Evolutionary conservation across 1,140 invertebrate genomes (phyloP).

Genomic region (Bombyx mori): ASM3026992v2 NC_085112.1:717001-717500

Average conservation of each 20-base stretch:
- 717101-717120: slow-evolving; percentile 96
- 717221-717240: slow-evolving; percentile 91
- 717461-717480: too few species aligned
- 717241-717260: slow-evolving; percentile 83
- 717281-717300: too few species aligned
- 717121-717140: slow-evolving; percentile 97
- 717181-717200: slow-evolving; percentile 95
- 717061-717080: slow-evolving; percentile 18
- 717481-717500: too few species aligned
- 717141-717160: slow-evolving; percentile 89
- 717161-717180: slow-evolving; percentile 92
- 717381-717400: too few species aligned
- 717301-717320: slow-evolving; percentile 3
- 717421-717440: too few species aligned
- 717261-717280: not conserved
- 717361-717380: too few species aligned
- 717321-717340: too few species aligned
- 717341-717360: too few species aligned
- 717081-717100: slow-evolving; percentile 99
- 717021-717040: too few species aligned
- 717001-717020: too few species aligned
- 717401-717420: too few species aligned
- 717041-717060: not conserved
- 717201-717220: slow-evolving; percentile 93
- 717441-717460: too few species aligned